Percentiles rank a stretch among this genome's conserved stretches.
These are phyloP conservation scores for Epinephelus cyanopodus DNA, from an alignment of 2,113 vertebrate genomes.

Conservation along the genomic window DNA sequence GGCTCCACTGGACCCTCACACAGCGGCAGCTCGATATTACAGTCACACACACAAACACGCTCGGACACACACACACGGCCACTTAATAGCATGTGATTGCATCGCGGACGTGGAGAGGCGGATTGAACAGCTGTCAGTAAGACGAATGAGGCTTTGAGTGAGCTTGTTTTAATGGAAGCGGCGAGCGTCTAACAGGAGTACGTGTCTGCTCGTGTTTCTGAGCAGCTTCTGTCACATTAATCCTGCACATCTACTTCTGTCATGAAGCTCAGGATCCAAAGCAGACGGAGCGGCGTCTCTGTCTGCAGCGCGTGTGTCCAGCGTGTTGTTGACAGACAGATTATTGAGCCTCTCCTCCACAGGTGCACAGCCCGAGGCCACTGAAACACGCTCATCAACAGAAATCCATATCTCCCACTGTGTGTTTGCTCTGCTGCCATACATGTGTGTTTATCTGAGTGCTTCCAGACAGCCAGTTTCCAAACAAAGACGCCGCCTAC, in stretches of 20 bases:
- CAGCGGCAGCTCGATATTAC: background rate
- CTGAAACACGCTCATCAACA: conserved; percentile 41
- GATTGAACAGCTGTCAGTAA: conserved; percentile 44
- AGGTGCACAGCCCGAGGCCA: conserved; percentile 47
- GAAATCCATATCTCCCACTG: conserved; percentile 57
- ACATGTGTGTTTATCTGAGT: conserved; percentile 30
- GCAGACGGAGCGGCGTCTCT: background rate
- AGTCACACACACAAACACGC: conserved; percentile 9
- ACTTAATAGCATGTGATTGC: conserved; percentile 20
- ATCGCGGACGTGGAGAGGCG: conserved; percentile 15
- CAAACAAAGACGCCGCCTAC: conserved; percentile 34
- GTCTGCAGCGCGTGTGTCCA: background rate
- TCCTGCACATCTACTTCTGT: background rate
- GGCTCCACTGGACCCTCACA: conserved; percentile 13
- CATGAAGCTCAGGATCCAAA: conserved; percentile 6
- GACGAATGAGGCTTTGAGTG: conserved; percentile 34
- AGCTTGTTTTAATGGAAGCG: conserved; percentile 19
- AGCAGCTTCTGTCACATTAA: background rate
- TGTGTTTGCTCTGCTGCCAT: conserved; percentile 35
- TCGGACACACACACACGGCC: conserved; percentile 11
- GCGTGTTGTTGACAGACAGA: background rate
- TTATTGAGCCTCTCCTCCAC: conserved; percentile 53
- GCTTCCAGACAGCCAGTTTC: conserved; percentile 13
- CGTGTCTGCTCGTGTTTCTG: background rate
- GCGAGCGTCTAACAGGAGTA: background rate